Evolutionary conservation across 2,113 vertebrate species (phyloP).

Genomic region (Lepus americanus): DNA sequence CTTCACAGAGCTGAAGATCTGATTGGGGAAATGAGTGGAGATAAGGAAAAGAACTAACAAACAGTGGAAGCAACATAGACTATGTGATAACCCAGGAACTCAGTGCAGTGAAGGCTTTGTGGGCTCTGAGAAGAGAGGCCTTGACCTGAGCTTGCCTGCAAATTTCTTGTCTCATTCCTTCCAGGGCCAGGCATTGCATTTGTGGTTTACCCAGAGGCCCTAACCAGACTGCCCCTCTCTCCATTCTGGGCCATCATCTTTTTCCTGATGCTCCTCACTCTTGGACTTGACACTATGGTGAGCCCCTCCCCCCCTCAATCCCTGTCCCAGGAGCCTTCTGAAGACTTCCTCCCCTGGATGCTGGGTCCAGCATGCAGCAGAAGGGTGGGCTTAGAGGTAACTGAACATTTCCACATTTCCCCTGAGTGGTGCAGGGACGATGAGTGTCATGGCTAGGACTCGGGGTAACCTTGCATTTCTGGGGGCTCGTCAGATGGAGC

Average conservation of each 20-base stretch:
- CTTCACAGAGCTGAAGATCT: not conserved
- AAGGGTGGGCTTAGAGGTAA: no score
- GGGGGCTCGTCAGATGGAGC: not conserved
- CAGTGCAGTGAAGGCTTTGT: not conserved
- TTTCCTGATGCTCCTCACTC: constrained; percentile 99
- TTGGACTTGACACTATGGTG: constrained; percentile 99
- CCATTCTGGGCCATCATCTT: constrained; percentile 99
- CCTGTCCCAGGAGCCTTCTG: not conserved
- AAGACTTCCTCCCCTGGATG: not conserved
- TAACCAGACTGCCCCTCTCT: constrained; percentile 97
- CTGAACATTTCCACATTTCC: accelerated
- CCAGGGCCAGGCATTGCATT: constrained; percentile 98
- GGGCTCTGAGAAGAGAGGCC: not conserved
- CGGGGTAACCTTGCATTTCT: not conserved
- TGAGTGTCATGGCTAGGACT: not conserved
- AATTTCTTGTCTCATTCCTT: constrained; percentile 60
- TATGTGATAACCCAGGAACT: not conserved
- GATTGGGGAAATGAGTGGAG: not conserved
- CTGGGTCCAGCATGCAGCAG: not conserved
- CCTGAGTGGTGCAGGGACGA: accelerated
- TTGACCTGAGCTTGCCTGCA: not conserved
- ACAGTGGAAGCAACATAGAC: not conserved
- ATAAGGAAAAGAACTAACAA: not conserved
- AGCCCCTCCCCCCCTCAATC: constrained; percentile 62
- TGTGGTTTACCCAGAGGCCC: constrained; percentile 98